phyloP scores from a whole-genome alignment of 1,140 invertebrate species.

The Amyelois transitella region DNA sequence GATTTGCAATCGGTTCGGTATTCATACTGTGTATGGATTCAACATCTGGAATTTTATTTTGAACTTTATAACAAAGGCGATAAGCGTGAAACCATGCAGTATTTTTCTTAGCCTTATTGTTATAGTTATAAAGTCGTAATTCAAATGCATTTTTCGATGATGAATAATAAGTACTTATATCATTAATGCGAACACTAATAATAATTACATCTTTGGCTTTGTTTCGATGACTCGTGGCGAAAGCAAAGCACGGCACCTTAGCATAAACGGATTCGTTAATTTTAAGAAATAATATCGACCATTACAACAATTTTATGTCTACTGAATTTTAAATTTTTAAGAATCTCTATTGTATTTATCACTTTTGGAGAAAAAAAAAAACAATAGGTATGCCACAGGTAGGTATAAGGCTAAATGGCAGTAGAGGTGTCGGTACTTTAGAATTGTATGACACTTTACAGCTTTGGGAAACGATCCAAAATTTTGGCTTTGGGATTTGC shows the following conservation, averaged over 20 bases:
- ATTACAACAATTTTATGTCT: too few relatives aligned
- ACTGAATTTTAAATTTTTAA: too few relatives aligned
- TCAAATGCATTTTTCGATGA: neutral
- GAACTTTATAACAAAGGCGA: neutral
- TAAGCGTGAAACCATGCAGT: neutral
- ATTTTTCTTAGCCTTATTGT: neutral
- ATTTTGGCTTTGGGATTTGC: neutral
- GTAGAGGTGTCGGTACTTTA: neutral
- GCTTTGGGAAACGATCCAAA: slow-evolving; percentile 29
- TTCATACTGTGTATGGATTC: neutral
- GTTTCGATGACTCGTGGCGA: too few relatives aligned
- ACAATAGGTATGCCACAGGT: too few relatives aligned
- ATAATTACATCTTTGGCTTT: neutral
- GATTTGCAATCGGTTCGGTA: neutral
- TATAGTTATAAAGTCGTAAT: neutral
- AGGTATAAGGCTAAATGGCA: neutral
- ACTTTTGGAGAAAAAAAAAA: too few relatives aligned
- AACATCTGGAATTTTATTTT: neutral
- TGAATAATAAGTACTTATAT: neutral
- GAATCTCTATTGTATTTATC: too few relatives aligned
- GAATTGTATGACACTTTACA: slow-evolving; percentile 22
- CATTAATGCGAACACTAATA: neutral
- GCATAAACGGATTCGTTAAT: too few relatives aligned
- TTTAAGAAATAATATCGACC: too few relatives aligned
- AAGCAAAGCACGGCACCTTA: too few relatives aligned